Evolutionary conservation across 2,113 vertebrate species (phyloP).

Genomic region (Neopipo cinnamomea): DNA sequence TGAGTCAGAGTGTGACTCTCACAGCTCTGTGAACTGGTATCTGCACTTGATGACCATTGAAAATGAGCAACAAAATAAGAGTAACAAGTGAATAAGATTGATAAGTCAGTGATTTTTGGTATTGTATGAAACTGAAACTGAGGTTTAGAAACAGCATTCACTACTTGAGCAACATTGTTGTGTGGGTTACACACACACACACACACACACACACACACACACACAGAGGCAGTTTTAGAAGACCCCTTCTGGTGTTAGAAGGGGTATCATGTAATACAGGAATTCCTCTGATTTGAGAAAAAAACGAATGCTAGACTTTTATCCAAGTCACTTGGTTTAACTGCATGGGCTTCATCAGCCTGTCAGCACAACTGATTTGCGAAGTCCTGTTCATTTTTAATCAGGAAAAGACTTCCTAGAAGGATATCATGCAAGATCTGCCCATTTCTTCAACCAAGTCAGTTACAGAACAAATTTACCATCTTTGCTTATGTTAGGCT

Average conservation of each 20-base stretch:
- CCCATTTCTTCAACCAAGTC: not conserved
- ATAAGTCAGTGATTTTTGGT: not conserved
- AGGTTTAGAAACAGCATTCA: accelerated
- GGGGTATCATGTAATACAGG: not conserved
- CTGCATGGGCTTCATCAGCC: not conserved
- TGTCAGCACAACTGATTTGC: not conserved
- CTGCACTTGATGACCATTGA: not conserved
- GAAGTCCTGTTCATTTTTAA: not conserved
- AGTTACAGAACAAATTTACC: not conserved
- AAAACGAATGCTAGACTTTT: not conserved
- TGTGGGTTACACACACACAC: not conserved
- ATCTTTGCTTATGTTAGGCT: not conserved
- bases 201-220: too few species aligned
- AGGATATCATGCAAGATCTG: not conserved
- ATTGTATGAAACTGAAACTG: not conserved
- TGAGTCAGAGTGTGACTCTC: not conserved
- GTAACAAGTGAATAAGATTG: not conserved
- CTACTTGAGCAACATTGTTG: accelerated
- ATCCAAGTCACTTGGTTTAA: not conserved
- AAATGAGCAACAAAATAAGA: not conserved
- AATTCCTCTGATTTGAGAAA: not conserved
- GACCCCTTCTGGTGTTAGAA: not conserved
- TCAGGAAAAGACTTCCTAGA: not conserved
- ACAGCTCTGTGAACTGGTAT: not conserved
- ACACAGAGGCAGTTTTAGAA: not conserved